Conservation (phyloP, 2,113 vertebrate species). For the Mormyrus lacerda region DNA sequence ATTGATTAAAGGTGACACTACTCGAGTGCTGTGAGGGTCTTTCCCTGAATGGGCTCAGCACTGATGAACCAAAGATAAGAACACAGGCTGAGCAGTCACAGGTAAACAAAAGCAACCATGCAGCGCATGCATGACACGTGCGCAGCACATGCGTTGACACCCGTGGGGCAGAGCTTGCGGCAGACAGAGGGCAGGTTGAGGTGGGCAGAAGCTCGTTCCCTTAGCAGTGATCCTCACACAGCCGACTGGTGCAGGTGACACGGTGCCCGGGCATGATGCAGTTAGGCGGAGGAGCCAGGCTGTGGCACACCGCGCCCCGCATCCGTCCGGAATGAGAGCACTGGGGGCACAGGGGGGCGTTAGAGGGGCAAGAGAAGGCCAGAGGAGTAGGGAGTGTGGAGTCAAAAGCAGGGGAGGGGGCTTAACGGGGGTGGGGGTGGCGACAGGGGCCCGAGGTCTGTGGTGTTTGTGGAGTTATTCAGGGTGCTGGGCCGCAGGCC, state of each 20-base stretch:
- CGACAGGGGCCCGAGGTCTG: slow-evolving; percentile 33
- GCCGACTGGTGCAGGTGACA: neutral
- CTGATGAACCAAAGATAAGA: neutral
- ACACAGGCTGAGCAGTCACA: neutral
- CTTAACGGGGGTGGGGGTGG: neutral
- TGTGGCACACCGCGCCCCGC: neutral
- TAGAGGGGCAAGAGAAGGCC: slow-evolving; percentile 1
- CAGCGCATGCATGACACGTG: neutral
- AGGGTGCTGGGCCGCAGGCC: slow-evolving; percentile 43
- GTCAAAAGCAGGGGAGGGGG: neutral
- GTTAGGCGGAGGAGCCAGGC: neutral
- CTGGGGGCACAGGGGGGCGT: neutral
- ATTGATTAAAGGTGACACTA: neutral
- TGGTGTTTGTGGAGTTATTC: slow-evolving; percentile 42
- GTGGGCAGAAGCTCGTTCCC: neutral
- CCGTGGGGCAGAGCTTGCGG: neutral
- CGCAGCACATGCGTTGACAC: neutral
- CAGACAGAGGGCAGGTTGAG: neutral
- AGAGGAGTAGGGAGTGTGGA: neutral
- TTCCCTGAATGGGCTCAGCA: neutral
- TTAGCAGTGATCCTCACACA: neutral
- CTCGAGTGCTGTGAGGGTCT: neutral
- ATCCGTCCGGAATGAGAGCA: neutral
- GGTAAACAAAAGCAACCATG: neutral
- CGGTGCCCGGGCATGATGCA: neutral